Conservation (phyloP, 2,113 vertebrate genomes). For the Trinectes maculatus region DNA sequence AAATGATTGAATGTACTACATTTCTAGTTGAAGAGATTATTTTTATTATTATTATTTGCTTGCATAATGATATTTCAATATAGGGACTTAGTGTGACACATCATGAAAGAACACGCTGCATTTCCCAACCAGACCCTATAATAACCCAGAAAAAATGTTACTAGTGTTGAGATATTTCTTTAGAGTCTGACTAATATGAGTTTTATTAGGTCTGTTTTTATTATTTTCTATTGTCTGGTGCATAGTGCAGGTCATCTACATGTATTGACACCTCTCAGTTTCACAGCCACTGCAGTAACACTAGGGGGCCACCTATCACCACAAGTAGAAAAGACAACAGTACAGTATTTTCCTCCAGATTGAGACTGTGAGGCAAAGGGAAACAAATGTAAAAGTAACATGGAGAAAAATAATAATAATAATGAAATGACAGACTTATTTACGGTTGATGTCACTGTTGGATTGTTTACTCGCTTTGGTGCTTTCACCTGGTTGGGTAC, state of each 20-base stretch:
- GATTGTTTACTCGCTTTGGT: background rate
- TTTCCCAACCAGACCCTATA: no score
- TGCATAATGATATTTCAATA: no score
- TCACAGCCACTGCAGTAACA: conserved; percentile 40
- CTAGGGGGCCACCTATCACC: conserved; percentile 39
- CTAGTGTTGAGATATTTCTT: no score
- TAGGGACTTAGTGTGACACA: no score
- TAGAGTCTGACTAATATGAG: no score
- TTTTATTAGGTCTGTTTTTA: no score
- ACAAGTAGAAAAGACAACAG: background rate
- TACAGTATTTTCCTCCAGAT: background rate
- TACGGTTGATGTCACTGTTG: background rate
- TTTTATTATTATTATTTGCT: no score
- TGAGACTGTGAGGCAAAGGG: background rate
- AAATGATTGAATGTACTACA: no score
- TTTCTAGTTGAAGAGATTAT: no score
- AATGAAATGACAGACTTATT: background rate
- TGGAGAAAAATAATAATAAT: background rate
- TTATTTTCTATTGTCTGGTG: background rate
- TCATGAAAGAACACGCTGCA: no score
- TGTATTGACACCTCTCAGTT: background rate
- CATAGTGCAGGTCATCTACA: background rate
- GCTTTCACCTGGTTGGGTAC: conserved; percentile 41
- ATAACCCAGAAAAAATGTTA: no score
- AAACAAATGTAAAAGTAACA: conserved; percentile 1